Conservation (phyloP, 2,797 vertebrate genomes). For the Sebastes elongatus region DNA sequence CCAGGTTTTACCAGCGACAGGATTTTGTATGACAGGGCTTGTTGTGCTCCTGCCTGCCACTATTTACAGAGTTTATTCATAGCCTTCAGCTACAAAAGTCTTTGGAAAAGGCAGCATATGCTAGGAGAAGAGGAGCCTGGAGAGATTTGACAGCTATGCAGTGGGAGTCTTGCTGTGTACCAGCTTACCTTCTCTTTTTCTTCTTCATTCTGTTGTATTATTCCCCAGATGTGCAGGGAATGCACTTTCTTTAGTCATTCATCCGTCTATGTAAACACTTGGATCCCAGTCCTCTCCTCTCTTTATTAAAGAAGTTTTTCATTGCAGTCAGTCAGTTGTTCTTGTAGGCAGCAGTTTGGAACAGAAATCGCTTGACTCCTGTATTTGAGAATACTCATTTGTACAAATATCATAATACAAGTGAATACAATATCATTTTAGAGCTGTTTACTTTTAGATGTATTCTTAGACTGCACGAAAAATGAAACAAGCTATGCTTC, state of each 20-base stretch:
- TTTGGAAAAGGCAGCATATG: conserved; percentile 70
- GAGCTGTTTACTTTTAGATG: conserved; percentile 82
- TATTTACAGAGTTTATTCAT: conserved; percentile 78
- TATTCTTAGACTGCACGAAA: conserved; percentile 85
- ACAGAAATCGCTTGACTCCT: conserved; percentile 65
- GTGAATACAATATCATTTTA: conserved; percentile 83
- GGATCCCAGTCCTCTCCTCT: conserved; percentile 62
- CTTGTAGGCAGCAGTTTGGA: conserved; percentile 74
- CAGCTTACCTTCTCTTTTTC: conserved; percentile 84
- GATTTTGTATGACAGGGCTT: conserved; percentile 78
- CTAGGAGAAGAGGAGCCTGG: conserved; percentile 73
- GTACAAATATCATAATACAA: conserved; percentile 82
- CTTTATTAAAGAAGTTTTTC: conserved; percentile 75
- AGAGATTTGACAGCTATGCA: conserved; percentile 86
- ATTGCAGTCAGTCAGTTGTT: conserved; percentile 77
- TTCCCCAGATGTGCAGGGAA: conserved; percentile 66
- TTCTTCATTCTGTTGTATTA: conserved; percentile 81
- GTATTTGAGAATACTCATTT: conserved; percentile 80
- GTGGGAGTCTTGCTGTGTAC: conserved; percentile 85
- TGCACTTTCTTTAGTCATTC: conserved; percentile 77
- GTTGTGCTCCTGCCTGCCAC: conserved; percentile 71
- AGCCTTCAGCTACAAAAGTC: conserved; percentile 62
- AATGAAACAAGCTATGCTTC: conserved; percentile 72
- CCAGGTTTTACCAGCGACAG: conserved; percentile 82
- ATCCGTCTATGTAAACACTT: conserved; percentile 76